Conservation (phyloP, 2,797 vertebrate species). For the Crenichthys baileyi region DNA sequence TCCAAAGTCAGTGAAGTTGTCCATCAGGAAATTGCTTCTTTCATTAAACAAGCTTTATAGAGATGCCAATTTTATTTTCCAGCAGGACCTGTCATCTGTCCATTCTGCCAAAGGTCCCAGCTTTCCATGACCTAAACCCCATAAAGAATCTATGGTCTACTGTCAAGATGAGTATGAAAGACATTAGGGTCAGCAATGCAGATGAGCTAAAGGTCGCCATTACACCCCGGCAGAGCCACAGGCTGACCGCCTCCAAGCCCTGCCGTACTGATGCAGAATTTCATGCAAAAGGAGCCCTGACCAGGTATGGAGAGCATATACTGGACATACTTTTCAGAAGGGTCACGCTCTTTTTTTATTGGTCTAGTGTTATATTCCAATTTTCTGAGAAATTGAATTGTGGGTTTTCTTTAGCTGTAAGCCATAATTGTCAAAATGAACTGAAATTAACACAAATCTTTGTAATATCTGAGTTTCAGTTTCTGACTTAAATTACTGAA, state of each 20-base stretch:
- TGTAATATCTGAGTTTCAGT: too few species aligned
- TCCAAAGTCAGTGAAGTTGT: background rate
- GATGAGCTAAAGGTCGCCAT: background rate
- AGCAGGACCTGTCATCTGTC: background rate
- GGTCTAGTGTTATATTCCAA: background rate
- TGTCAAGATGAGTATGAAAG: background rate
- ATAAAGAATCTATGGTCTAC: background rate
- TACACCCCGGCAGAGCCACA: background rate
- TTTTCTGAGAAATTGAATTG: background rate
- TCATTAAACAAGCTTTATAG: background rate
- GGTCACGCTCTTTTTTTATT: background rate
- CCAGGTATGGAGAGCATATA: background rate
- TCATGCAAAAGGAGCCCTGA: background rate
- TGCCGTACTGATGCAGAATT: background rate
- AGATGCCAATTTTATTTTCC: background rate
- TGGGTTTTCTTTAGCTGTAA: too few species aligned
- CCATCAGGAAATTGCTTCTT: background rate
- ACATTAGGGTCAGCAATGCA: background rate
- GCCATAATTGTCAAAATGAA: too few species aligned
- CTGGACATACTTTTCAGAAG: background rate
- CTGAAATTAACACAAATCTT: too few species aligned
- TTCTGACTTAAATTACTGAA: too few species aligned
- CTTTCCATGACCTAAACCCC: background rate
- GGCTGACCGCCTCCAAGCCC: background rate
- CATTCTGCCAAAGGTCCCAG: background rate